Conservation (phyloP, 2,797 vertebrate species). For the Allobates femoralis region DNA sequence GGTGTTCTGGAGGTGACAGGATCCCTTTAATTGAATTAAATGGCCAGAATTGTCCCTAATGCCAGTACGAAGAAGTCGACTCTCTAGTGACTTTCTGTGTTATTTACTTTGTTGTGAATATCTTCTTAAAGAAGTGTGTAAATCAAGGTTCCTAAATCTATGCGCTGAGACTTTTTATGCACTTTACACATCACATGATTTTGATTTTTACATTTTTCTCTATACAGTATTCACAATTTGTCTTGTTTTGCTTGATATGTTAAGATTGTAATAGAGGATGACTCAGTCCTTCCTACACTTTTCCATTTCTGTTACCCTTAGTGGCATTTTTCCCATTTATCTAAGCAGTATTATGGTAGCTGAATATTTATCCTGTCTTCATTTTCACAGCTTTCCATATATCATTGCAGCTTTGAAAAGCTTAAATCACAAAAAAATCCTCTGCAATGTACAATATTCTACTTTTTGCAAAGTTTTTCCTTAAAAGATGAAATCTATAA, state of each 20-base stretch:
- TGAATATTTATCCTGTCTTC: background rate
- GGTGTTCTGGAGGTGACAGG: too few relatives aligned
- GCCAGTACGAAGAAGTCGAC: too few relatives aligned
- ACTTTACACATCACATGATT: background rate
- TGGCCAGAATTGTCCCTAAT: too few relatives aligned
- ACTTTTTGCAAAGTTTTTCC: slow-evolving; percentile 20
- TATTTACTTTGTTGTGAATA: too few relatives aligned
- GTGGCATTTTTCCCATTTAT: background rate
- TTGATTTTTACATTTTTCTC: background rate
- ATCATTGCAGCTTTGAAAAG: background rate
- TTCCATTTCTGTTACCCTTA: background rate
- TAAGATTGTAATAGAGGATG: background rate
- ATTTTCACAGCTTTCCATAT: background rate
- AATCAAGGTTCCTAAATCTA: too few relatives aligned
- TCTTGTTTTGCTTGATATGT: background rate
- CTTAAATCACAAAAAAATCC: background rate
- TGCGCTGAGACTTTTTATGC: too few relatives aligned
- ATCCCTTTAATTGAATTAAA: too few relatives aligned
- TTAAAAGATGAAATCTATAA: slow-evolving; percentile 29
- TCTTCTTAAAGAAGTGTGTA: too few relatives aligned
- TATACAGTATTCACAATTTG: background rate
- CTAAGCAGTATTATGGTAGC: background rate
- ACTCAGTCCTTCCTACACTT: background rate
- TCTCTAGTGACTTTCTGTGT: too few relatives aligned
- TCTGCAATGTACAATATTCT: slow-evolving; percentile 12